These are phyloP conservation scores for Phocoena phocoena DNA, from an alignment of 2,113 vertebrate genomes.

Conservation along the genomic window DNA sequence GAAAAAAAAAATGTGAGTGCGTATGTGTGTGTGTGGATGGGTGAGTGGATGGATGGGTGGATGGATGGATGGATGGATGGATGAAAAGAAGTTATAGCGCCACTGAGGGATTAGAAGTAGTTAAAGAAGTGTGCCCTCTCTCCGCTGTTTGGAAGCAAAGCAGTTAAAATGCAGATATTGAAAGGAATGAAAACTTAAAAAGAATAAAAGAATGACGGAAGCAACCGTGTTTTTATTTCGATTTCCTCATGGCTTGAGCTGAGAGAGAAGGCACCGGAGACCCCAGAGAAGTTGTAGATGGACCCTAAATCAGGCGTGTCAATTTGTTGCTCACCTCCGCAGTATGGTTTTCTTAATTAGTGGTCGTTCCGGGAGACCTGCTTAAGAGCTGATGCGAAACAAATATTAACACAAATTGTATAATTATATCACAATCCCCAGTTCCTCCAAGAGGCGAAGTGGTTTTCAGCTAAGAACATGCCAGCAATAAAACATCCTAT, in stretches of 20 bases:
- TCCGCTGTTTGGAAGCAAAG: constrained; percentile 52
- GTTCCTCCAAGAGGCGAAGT: constrained; percentile 84
- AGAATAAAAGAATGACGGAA: neutral
- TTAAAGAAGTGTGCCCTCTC: constrained; percentile 39
- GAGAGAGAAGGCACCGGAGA: constrained; percentile 15
- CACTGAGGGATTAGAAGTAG: neutral
- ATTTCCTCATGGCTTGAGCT: neutral
- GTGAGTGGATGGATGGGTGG: neutral
- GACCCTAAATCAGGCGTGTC: constrained; percentile 72
- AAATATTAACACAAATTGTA: constrained; percentile 87
- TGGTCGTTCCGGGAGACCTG: constrained; percentile 80
- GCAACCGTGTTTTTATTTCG: neutral
- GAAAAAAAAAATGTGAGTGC: neutral
- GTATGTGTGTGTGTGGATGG: neutral
- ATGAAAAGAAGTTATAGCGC: constrained; percentile 39
- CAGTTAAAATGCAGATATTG: constrained; percentile 51
- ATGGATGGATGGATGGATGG: neutral
- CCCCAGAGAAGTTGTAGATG: constrained; percentile 61
- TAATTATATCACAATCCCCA: constrained; percentile 83
- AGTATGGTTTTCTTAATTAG: constrained; percentile 80
- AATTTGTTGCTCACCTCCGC: constrained; percentile 76
- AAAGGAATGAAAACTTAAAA: neutral
- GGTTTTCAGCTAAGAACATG: constrained; percentile 78
- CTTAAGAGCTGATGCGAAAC: constrained; percentile 83
- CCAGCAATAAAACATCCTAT: constrained; percentile 80